These are phyloP conservation scores for Sardinella longiceps DNA, from an alignment of 2,797 vertebrate species.

Conservation along the genomic window DNA sequence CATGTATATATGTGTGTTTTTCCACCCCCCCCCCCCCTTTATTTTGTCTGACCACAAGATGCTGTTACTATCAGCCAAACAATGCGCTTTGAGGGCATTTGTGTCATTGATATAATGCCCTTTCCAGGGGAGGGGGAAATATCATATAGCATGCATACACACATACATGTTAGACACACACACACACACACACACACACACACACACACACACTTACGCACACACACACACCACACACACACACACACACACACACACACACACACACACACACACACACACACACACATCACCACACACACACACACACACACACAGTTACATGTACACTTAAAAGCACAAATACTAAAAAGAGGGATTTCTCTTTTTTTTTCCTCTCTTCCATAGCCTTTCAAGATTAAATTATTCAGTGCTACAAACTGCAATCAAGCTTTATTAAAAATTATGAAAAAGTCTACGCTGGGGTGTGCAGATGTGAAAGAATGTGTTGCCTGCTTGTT, in stretches of 20 bases:
- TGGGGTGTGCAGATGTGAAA: slow-evolving; percentile 90
- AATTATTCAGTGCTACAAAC: slow-evolving; percentile 99
- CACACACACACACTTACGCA: neutral
- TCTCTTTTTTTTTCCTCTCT: slow-evolving; percentile 33
- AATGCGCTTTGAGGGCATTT: slow-evolving; percentile 76
- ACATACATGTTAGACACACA: neutral
- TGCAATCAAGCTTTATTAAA: slow-evolving; percentile 99
- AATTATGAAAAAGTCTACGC: slow-evolving; percentile 95
- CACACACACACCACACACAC: slow-evolving; percentile 25
- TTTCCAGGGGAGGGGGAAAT: slow-evolving; percentile 48
- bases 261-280: slow-evolving; percentile 27
- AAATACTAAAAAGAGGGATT: neutral
- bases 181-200: neutral
- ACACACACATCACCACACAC: neutral
- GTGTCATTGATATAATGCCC: slow-evolving; percentile 74
- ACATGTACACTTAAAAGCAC: slow-evolving; percentile 4
- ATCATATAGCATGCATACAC: slow-evolving; percentile 35
- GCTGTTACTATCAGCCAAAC: slow-evolving; percentile 78
- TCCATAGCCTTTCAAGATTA: slow-evolving; percentile 89
- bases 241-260: slow-evolving; percentile 22
- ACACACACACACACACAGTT: neutral
- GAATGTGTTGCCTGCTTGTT: slow-evolving; percentile 97
- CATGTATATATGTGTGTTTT: slow-evolving; percentile 41
- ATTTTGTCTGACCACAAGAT: slow-evolving; percentile 59
- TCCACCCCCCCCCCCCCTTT: slow-evolving; percentile 47